Evolutionary conservation across 1,140 invertebrate species (phyloP).

Genomic region (Pissodes strobi): DNA sequence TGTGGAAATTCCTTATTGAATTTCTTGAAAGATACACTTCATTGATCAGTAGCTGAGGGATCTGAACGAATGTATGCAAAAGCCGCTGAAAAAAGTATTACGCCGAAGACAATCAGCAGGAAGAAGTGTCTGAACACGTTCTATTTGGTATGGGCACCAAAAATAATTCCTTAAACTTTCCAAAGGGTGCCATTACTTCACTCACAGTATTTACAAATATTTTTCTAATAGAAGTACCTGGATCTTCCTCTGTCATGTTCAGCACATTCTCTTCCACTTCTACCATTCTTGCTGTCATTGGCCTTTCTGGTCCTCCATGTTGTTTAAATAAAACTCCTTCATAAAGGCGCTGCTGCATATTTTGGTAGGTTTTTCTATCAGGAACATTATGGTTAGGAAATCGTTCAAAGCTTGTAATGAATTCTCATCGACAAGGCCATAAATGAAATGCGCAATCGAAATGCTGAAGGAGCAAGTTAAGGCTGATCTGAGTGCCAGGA

Average conservation of each 20-base stretch:
- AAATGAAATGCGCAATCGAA: conserved; percentile 3
- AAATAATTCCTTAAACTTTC: conserved; percentile 16
- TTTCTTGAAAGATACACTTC: no score
- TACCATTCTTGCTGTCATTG: no score
- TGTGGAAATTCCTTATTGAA: no score
- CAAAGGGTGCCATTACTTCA: no score
- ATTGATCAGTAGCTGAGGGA: conserved; percentile 34
- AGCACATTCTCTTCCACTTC: no score
- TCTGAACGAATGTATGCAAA: conserved; percentile 23
- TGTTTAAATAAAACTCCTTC: background rate
- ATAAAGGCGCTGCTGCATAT: conserved; percentile 25
- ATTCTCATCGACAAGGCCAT: conserved; percentile 1
- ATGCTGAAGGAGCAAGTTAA: no score
- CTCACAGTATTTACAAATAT: no score
- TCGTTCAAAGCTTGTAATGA: conserved; percentile 12
- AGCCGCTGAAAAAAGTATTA: conserved; percentile 31
- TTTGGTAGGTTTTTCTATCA: conserved; percentile 19
- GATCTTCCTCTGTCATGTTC: conserved; percentile 25
- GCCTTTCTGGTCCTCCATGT: background rate
- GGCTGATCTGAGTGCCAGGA: no score
- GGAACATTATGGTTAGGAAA: no score
- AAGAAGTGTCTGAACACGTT: conserved; percentile 26
- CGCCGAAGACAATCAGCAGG: conserved; percentile 27
- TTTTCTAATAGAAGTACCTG: no score
- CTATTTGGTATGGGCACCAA: conserved; percentile 23